Conservation (phyloP, 2,888 invertebrate genomes). For the Drosophila meridiana region DNA sequence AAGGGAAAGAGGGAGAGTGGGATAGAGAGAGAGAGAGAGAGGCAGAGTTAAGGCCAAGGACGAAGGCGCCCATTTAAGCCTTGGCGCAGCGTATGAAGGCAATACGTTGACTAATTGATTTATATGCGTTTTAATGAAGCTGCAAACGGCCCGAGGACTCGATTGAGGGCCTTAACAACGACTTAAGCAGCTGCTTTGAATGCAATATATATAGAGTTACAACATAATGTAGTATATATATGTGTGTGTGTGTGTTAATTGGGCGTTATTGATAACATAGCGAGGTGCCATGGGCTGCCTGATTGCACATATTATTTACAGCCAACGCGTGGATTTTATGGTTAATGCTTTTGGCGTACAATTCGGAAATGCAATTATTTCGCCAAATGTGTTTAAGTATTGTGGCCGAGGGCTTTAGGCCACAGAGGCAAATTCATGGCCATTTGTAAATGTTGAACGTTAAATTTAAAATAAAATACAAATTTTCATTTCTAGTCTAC, state of each 20-base stretch:
- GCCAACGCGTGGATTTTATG: not conserved
- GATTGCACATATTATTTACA: slow-evolving; percentile 10
- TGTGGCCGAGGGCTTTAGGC: not conserved
- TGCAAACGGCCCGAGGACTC: slow-evolving; percentile 22
- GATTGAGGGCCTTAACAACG: not conserved
- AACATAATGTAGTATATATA: not conserved
- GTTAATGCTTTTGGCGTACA: not conserved
- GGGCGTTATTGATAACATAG: slow-evolving; percentile 59
- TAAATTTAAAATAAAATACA: not conserved
- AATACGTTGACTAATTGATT: slow-evolving; percentile 67
- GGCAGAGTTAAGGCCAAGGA: not conserved
- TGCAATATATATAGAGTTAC: not conserved
- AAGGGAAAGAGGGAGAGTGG: not conserved
- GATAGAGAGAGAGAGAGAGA: not conserved
- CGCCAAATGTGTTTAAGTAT: not conserved
- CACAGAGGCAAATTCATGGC: not conserved
- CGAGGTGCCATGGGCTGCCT: slow-evolving; percentile 16
- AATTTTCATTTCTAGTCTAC: not conserved
- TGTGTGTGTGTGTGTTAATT: slow-evolving; percentile 49
- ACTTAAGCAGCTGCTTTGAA: not conserved
- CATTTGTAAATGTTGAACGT: not conserved
- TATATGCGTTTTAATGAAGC: slow-evolving; percentile 64
- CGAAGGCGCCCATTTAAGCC: not conserved
- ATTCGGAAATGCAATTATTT: not conserved
- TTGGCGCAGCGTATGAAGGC: slow-evolving; percentile 4